A percentile compares a stretch with the other conserved stretches of the same genome.
These are phyloP conservation scores for Rhea pennata DNA, from an alignment of 2,113 vertebrate species.

Conservation along the genomic window DNA sequence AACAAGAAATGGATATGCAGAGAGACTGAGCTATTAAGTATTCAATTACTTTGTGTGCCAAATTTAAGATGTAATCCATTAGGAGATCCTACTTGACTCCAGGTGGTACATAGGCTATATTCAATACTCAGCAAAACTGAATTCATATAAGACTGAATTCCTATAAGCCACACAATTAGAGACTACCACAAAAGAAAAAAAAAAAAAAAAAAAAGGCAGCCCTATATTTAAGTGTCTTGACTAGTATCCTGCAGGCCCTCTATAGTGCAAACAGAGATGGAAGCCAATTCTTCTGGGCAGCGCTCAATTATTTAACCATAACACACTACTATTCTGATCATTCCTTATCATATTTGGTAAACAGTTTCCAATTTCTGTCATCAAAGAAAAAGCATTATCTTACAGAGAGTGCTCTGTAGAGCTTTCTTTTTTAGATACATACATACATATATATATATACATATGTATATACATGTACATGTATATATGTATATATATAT, in stretches of 20 bases:
- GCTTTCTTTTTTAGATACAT: not conserved
- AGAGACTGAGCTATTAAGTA: not conserved
- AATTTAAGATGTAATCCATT: not conserved
- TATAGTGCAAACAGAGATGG: not conserved
- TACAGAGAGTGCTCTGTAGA: slow-evolving; percentile 30
- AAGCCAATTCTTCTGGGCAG: not conserved
- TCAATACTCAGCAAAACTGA: not conserved
- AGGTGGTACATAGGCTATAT: not conserved
- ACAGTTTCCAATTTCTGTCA: not conserved
- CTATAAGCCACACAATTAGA: not conserved
- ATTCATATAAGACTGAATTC: not conserved
- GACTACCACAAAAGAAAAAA: not conserved
- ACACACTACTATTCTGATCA: not conserved
- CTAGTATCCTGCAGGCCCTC: not conserved
- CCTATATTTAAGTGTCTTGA: not conserved
- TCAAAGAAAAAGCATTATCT: slow-evolving; percentile 16
- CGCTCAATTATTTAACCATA: not conserved
- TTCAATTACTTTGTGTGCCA: not conserved
- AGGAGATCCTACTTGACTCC: not conserved
- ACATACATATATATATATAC: too few species aligned
- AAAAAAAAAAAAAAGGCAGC: not conserved
- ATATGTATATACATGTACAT: not conserved
- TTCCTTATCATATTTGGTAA: not conserved
- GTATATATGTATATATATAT: too few species aligned
- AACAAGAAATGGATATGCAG: not conserved